Evolutionary conservation across 2,113 vertebrate species (phyloP), one percentile per base, ranked within the genome.

Genomic region (Rhinolophus ferrumequinum): DNA sequence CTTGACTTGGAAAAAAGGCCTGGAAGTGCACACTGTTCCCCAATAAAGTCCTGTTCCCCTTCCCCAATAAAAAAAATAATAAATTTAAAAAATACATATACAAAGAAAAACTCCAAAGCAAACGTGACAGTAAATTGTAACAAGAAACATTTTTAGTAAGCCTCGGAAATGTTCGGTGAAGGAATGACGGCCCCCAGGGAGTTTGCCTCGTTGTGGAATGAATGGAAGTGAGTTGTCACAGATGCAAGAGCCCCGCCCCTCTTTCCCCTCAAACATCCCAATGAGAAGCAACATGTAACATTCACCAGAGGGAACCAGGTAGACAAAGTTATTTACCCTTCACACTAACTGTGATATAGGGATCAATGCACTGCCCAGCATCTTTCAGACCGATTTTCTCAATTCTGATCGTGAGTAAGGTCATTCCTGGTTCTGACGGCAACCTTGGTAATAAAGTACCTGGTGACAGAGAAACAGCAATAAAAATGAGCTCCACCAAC

Each of bases 341-440:
- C 9, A 99, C 99, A 82, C 99, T 99, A 93, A 99, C 98, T 85
- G 99, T 99, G 94, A 99, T 99, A 96, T 99, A 99, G 50, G 99
- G 99, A 88, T 99, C 99, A 64, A 99, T 99, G 98, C 99, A 99
- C 95, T 99, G 99, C 56, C 99, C 99, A 0, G 99, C 99, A 54
- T 99, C 99, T 98, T 99, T 99, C 98, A 99, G 98, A 73, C 99
- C 99, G 69, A 99, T 99, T 97, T 99, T 99, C 97, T 99, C 99
- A 77, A 99, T 99, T 97, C 98, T 99, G 98, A 99, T 98, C 5
- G 99, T 99, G 33, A 99, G 99, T 60, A 99, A 98, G 0, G 99
- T 99, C 99, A 99, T 99, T 95, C 99, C 99, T 2, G 99, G 99
- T 98, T 99, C 99, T 35, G 99, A 99, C 0, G 99, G 99, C 98